Base-by-base conservation (phyloP, 2,113 vertebrate genomes). In the Gobio gobio region DNA sequence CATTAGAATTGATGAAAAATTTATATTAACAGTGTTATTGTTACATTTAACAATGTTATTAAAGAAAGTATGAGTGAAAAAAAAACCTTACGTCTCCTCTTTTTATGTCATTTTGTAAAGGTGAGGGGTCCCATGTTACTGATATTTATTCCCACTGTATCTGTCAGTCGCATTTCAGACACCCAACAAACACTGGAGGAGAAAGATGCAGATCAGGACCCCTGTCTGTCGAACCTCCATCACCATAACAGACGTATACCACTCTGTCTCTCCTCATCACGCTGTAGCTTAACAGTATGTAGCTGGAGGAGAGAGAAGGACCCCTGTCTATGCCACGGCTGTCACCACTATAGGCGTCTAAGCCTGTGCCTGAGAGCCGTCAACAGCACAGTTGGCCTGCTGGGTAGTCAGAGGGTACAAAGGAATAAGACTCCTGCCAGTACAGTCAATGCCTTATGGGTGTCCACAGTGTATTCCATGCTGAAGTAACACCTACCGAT, bases 311-410 rank as follows among this genome's bases (percentile, higher is more conserved):
- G 74, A 76, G 56, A 81, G 58, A 84, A 80, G 77, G 59, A 87
- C 76, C 56, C 76, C 72, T 83, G 51, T 85, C 86, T 85, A 54
- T 75, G 58, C 45, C 51, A 45, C 51, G 84, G 66, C 84, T 85
- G 83, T 78, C 83, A 84, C 59, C 63, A 77, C 74, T 77, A 78
- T 68, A 76, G 82, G 73, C 20, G 83, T 76, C 83, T 76, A 68
- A 78, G 83, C 18, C 73, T 54, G 26, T 77, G 73, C 83, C 74
- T 20, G 22, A 68, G 83, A 68, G 26, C 61, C 61, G 43, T 66
- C 78, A 51, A 84, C 74, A 84, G 64, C 59, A 51, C 73, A 68
- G 83, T 77, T 78, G 74, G 74, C 83, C 22, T 78, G 83, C 74
- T 84, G 83, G 58, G 74, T 33, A 70, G 51, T 78, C 51, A 56